phyloP scores from a whole-genome alignment of 2,888 invertebrate species.

The Agrochola lychnidis region DNA sequence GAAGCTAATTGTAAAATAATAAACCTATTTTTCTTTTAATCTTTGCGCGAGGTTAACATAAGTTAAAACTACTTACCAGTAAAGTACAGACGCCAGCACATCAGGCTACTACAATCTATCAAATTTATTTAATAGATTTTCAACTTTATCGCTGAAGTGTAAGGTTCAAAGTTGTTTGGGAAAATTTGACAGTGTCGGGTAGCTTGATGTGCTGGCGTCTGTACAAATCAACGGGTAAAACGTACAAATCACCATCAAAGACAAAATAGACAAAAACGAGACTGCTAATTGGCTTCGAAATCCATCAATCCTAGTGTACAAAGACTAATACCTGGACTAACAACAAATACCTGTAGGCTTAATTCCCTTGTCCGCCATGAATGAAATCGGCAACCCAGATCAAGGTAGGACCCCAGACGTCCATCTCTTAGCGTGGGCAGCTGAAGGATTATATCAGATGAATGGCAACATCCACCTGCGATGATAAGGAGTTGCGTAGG shows the following conservation, averaged over 20 bases:
- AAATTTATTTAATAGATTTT: too few species aligned
- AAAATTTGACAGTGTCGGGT: too few species aligned
- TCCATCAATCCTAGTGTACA: neutral
- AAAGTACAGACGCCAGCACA: too few species aligned
- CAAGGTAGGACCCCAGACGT: conserved; percentile 34
- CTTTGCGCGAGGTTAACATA: too few species aligned
- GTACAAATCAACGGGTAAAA: neutral
- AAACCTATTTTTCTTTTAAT: neutral
- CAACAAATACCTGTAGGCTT: conserved; percentile 19
- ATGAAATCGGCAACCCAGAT: conserved; percentile 54
- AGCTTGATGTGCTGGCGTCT: too few species aligned
- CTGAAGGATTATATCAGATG: conserved; percentile 51
- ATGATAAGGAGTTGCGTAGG: conserved; percentile 55
- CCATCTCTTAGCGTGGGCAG: conserved; percentile 40
- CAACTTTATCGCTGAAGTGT: too few species aligned
- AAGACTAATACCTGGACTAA: neutral
- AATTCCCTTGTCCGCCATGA: conserved; percentile 16
- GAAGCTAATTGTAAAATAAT: neutral
- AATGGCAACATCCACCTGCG: conserved; percentile 61
- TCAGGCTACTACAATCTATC: too few species aligned
- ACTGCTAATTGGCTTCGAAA: conserved; percentile 10
- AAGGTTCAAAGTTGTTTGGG: too few species aligned
- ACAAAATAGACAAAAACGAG: neutral
- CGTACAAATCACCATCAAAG: conserved; percentile 1
- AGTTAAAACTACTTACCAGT: too few species aligned